phyloP scores from a whole-genome alignment of 37 sponge, comb jelly and placozoan species.

The Trichoplax adhaerens region DNA sequence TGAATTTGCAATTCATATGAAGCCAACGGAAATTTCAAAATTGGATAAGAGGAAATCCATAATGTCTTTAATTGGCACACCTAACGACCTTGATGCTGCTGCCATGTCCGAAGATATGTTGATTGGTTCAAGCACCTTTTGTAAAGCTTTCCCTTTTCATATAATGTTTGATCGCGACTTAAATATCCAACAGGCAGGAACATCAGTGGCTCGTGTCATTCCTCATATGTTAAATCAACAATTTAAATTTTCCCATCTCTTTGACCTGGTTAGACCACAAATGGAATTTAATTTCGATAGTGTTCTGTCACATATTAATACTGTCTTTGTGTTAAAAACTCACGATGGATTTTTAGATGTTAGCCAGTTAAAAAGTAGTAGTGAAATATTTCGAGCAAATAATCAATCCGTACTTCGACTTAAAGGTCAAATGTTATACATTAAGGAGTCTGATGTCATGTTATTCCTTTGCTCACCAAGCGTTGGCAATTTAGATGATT shows the following conservation, averaged over 20 bases:
- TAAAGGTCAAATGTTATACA: constrained; percentile 70
- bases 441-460: constrained; percentile 37
- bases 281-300: constrained; percentile 37
- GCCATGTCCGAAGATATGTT: no score
- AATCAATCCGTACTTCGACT: constrained; percentile 32
- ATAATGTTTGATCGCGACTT: constrained; percentile 46
- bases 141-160: constrained; percentile 68
- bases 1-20: no score
- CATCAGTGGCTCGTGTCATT: constrained; percentile 17
- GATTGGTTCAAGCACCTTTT: constrained; percentile 13
- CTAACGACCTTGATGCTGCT: no score
- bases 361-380: not conserved
- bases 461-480: constrained; percentile 77
- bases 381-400: constrained; percentile 4
- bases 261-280: constrained; percentile 39
- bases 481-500: constrained; percentile 46
- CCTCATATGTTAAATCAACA: not conserved
- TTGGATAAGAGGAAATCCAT: no score
- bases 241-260: constrained; percentile 13
- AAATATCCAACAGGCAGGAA: constrained; percentile 42
- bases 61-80: no score
- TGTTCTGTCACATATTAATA: constrained; percentile 60
- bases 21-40: no score
- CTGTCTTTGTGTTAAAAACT: constrained; percentile 41
- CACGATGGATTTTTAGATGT: not conserved